Conservation (phyloP, 2,888 invertebrate species). For the Acronicta psi region DNA sequence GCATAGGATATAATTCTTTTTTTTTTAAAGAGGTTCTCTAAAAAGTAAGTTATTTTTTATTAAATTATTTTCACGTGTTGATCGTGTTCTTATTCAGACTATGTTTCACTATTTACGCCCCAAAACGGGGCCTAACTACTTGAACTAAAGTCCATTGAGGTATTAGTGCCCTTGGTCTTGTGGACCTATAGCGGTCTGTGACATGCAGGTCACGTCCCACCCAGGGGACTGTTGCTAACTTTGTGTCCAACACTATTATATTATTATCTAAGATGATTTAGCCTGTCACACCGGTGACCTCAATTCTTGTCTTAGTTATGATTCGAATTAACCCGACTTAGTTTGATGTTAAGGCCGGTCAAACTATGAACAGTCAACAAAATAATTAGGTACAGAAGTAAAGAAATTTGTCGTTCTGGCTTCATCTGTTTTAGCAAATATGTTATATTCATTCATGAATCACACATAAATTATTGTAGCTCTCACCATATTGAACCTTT, state of each 20-base stretch:
- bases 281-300: not conserved
- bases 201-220: constrained; percentile 20
- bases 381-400: too few species aligned
- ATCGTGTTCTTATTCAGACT: not conserved
- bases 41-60: too few species aligned
- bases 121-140: not conserved
- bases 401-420: too few species aligned
- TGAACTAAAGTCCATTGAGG: constrained; percentile 13
- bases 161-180: constrained; percentile 12
- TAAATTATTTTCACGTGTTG: not conserved
- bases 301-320: not conserved
- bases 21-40: too few species aligned
- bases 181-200: constrained; percentile 14
- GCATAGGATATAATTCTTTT: too few species aligned
- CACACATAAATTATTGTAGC: too few species aligned
- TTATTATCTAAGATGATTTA: constrained; percentile 12
- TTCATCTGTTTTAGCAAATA: too few species aligned
- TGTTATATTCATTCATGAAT: too few species aligned
- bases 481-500: too few species aligned
- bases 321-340: not conserved
- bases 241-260: constrained; percentile 15
- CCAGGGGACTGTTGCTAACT: constrained; percentile 28
- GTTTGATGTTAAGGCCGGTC: not conserved
- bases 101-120: not conserved
- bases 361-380: too few species aligned